Percentiles rank a stretch among this genome's conserved stretches.
These are phyloP conservation scores for Acromyrmex echinatior DNA, from an alignment of 1,140 invertebrate species.

Conservation along the genomic window DNA sequence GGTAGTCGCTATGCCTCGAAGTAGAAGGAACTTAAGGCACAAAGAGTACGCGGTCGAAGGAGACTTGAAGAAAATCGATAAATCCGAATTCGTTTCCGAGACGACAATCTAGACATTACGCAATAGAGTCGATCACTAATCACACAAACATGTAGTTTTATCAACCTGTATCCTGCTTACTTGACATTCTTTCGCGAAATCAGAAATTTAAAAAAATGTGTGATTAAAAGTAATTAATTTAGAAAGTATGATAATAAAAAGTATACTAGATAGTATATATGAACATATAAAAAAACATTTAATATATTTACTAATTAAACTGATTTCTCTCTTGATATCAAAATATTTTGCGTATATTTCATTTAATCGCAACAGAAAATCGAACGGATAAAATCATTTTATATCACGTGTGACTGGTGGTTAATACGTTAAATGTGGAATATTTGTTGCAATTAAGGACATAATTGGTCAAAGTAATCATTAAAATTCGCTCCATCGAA, in stretches of 20 bases:
- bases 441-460: slow-evolving; percentile 22
- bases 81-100: slow-evolving; percentile 59
- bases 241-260: slow-evolving; percentile 25
- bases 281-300: background rate
- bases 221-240: slow-evolving; percentile 36
- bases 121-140: slow-evolving; percentile 35
- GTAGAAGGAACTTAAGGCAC: slow-evolving; percentile 61
- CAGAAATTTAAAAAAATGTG: background rate
- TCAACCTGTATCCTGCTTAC: slow-evolving; percentile 1
- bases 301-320: slow-evolving; percentile 13
- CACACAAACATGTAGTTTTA: slow-evolving; percentile 25
- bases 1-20: slow-evolving; percentile 78
- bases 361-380: slow-evolving; percentile 40
- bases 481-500: slow-evolving; percentile 10
- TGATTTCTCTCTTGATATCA: background rate
- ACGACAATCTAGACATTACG: slow-evolving; percentile 45
- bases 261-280: background rate
- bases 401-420: slow-evolving; percentile 14
- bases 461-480: slow-evolving; percentile 41
- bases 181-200: slow-evolving; percentile 11
- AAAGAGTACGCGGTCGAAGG: slow-evolving; percentile 25
- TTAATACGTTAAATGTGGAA: background rate
- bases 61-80: slow-evolving; percentile 36
- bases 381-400: slow-evolving; percentile 25
- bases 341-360: slow-evolving; percentile 29